These are phyloP conservation scores for Hyposmocoma kahamanoa DNA, from an alignment of 1,140 invertebrate genomes.

Conservation along the genomic window DNA sequence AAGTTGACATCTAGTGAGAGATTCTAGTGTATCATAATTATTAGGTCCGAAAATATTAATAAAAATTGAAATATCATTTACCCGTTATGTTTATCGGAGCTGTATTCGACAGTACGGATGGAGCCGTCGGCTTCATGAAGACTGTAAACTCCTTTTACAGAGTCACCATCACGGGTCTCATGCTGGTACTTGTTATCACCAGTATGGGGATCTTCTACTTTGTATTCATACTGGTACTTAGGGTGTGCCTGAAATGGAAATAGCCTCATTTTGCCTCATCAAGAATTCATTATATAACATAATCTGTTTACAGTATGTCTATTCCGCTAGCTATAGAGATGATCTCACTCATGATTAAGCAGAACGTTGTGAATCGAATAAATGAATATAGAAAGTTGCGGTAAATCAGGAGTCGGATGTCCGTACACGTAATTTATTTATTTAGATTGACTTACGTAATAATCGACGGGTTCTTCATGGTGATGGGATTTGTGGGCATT, in stretches of 20 bases:
- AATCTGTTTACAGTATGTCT: conserved; percentile 23
- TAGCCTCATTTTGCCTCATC: background rate
- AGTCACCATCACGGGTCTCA: conserved; percentile 76
- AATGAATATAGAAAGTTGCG: conserved; percentile 55
- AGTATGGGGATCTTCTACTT: conserved; percentile 76
- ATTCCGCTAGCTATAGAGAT: too few species aligned
- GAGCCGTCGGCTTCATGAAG: conserved; percentile 75
- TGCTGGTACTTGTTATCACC: conserved; percentile 77
- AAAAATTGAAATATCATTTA: conserved; percentile 28
- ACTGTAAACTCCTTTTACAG: conserved; percentile 75
- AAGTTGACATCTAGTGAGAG: too few species aligned
- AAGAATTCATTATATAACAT: conserved; percentile 24
- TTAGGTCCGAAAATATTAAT: too few species aligned
- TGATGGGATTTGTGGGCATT: background rate
- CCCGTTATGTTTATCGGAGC: conserved; percentile 69
- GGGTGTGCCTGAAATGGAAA: conserved; percentile 71
- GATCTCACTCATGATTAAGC: conserved; percentile 39
- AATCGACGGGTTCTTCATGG: conserved; percentile 52
- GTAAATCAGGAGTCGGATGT: conserved; percentile 36
- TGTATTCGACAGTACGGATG: conserved; percentile 74
- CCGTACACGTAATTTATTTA: conserved; percentile 35
- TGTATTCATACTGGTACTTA: conserved; percentile 77
- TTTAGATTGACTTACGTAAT: conserved; percentile 54
- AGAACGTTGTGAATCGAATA: conserved; percentile 40
- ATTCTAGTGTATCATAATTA: too few species aligned